Evolutionary conservation across 2,888 invertebrate species (phyloP).

Genomic region (Noctua fimbriata): DNA sequence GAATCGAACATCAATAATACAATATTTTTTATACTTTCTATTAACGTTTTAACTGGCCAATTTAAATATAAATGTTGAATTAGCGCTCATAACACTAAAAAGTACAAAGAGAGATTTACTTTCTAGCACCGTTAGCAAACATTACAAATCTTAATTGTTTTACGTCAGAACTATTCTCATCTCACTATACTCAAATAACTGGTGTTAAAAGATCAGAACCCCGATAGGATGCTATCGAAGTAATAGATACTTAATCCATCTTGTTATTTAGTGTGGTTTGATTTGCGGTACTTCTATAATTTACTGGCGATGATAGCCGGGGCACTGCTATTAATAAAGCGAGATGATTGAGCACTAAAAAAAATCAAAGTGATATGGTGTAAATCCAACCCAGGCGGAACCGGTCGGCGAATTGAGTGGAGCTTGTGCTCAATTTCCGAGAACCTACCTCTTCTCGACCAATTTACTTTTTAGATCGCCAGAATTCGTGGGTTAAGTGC

Average conservation of each 20-base stretch:
- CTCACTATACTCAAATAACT: neutral
- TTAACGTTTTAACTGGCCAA: neutral
- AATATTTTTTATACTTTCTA: constrained; percentile 32
- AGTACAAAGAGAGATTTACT: constrained; percentile 37
- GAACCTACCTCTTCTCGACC: constrained; percentile 68
- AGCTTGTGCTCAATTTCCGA: constrained; percentile 74
- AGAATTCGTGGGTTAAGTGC: constrained; percentile 69
- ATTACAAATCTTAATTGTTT: neutral
- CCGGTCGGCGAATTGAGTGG: constrained; percentile 73
- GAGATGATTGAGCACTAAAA: constrained; percentile 61
- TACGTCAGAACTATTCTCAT: neutral
- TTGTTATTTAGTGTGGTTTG: constrained; percentile 32
- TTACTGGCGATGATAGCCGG: constrained; percentile 40
- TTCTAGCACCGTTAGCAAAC: constrained; percentile 31
- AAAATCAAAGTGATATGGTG: constrained; percentile 61
- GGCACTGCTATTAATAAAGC: constrained; percentile 58
- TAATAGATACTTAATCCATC: constrained; percentile 34
- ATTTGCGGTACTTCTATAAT: constrained; percentile 57
- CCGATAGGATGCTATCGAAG: constrained; percentile 22
- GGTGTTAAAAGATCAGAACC: constrained; percentile 19
- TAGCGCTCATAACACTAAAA: constrained; percentile 10
- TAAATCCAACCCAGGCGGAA: constrained; percentile 59
- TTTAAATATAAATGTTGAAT: constrained; percentile 29
- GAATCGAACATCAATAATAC: constrained; percentile 6
- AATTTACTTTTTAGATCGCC: constrained; percentile 77